phyloP scores from a whole-genome alignment of 2,888 invertebrate genomes.

The Coleophora deauratella region DNA sequence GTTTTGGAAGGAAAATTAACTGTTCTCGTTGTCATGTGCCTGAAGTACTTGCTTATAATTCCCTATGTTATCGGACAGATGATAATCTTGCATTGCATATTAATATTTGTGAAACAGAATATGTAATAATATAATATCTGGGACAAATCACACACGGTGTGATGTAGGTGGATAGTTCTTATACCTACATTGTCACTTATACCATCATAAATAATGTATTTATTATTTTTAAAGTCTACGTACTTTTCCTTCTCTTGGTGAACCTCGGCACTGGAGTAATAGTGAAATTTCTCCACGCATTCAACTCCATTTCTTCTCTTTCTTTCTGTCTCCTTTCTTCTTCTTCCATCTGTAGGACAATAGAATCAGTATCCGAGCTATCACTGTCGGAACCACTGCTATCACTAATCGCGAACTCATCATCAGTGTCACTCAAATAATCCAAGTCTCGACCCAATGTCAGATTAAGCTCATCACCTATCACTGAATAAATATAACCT shows the following conservation, averaged over 20 bases:
- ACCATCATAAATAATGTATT: too few relatives aligned
- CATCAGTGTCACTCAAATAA: not conserved
- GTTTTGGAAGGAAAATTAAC: not conserved
- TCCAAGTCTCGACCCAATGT: constrained; percentile 8
- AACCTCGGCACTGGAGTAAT: not conserved
- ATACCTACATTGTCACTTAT: too few relatives aligned
- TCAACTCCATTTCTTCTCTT: not conserved
- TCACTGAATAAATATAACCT: not conserved
- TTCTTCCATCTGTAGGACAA: not conserved
- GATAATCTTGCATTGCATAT: not conserved
- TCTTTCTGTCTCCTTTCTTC: not conserved
- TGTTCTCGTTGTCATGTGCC: not conserved
- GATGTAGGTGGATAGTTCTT: too few relatives aligned
- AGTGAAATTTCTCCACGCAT: not conserved
- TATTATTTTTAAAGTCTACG: too few relatives aligned
- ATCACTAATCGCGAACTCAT: not conserved
- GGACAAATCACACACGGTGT: too few relatives aligned
- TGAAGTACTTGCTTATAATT: not conserved
- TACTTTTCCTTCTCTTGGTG: not conserved
- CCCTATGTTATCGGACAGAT: not conserved
- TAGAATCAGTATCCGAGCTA: not conserved
- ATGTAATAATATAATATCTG: too few relatives aligned
- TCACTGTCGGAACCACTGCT: not conserved
- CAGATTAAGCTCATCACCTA: not conserved
- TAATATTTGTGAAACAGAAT: too few relatives aligned